phyloP scores from a whole-genome alignment of 1,140 invertebrate genomes.

The Mizuhopecten yessoensis region DNA sequence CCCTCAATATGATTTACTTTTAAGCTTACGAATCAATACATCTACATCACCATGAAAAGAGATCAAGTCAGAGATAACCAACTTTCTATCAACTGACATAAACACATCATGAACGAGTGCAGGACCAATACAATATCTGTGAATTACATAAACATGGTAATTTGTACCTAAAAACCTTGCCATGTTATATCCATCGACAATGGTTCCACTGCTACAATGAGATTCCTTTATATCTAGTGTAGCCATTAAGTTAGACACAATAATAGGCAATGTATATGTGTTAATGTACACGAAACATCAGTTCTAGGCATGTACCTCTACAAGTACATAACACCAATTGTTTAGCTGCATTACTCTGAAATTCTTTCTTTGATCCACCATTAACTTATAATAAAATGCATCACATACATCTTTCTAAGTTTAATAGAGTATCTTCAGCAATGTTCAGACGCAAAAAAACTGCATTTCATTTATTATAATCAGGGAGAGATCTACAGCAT shows the following conservation, averaged over 20 bases:
- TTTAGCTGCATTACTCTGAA: not conserved
- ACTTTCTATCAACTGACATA: not conserved
- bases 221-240: not conserved
- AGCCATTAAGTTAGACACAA: too few relatives aligned
- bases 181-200: not conserved
- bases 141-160: not conserved
- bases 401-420: not conserved
- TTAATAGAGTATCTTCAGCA: not conserved
- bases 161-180: not conserved
- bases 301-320: too few relatives aligned
- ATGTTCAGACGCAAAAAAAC: not conserved
- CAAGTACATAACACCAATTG: not conserved
- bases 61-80: not conserved
- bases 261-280: too few relatives aligned
- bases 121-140: not conserved
- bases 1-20: not conserved
- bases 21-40: not conserved
- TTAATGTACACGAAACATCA: too few relatives aligned
- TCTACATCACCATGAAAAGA: slow-evolving; percentile 7
- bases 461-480: not conserved
- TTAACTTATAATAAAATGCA: not conserved
- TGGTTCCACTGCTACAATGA: not conserved
- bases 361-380: not conserved
- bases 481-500: not conserved
- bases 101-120: not conserved